phyloP scores from a whole-genome alignment of 2,113 vertebrate genomes.

The Edolisoma coerulescens region DNA sequence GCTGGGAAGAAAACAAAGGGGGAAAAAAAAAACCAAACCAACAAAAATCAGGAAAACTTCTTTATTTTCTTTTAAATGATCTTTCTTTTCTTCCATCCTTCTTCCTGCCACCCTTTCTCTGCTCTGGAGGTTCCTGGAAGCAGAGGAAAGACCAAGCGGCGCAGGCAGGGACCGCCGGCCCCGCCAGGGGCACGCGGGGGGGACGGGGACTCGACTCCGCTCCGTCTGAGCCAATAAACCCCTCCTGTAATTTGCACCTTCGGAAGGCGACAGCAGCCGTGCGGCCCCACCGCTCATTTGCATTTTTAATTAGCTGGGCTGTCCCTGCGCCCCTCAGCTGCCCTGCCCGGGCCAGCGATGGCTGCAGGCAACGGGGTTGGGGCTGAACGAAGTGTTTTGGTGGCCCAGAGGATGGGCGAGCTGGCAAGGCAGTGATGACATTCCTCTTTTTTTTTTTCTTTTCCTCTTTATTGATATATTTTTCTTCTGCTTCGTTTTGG shows the following conservation, averaged over 20 bases:
- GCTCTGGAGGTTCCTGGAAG: not conserved
- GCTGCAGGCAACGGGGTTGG: not conserved
- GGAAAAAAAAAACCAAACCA: too few relatives aligned
- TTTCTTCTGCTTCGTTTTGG: not conserved
- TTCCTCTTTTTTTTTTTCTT: not conserved
- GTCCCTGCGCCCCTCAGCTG: conserved; percentile 1
- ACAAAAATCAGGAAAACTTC: not conserved
- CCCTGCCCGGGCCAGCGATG: not conserved
- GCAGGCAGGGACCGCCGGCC: not conserved
- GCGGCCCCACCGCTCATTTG: conserved; percentile 52
- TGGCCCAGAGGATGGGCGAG: not conserved
- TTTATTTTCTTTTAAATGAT: not conserved
- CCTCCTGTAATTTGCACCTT: conserved; percentile 46
- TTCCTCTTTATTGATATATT: rapidly evolving
- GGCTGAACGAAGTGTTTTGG: not conserved
- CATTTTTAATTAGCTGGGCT: conserved; percentile 67
- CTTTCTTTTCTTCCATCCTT: not conserved
- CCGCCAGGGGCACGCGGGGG: not conserved
- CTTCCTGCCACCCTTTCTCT: not conserved
- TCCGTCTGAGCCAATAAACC: not conserved
- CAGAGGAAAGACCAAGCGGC: not conserved
- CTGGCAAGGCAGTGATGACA: not conserved
- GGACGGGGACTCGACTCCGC: not conserved
- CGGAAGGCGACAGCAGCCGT: conserved; percentile 17
- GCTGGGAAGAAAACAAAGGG: not conserved